phyloP scores from a whole-genome alignment of 2,888 invertebrate genomes.

The Cyrtodaria siliqua region DNA sequence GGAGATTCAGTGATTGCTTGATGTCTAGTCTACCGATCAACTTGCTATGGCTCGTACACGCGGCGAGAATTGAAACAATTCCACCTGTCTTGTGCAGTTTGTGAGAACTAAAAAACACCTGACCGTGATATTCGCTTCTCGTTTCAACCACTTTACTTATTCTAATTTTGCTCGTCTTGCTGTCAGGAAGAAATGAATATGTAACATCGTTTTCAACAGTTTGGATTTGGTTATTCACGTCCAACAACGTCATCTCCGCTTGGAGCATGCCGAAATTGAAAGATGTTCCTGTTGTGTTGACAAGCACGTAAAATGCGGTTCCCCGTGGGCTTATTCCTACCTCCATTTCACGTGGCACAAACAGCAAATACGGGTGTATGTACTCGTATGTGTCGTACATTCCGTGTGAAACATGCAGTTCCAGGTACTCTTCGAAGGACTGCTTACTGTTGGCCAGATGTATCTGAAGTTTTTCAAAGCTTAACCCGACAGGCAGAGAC shows the following conservation, averaged over 20 bases:
- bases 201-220: slow-evolving; percentile 8
- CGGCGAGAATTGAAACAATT: slow-evolving; percentile 32
- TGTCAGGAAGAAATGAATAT: slow-evolving; percentile 49
- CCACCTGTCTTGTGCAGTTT: slow-evolving; percentile 31
- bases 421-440: slow-evolving; percentile 35
- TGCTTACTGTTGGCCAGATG: slow-evolving; percentile 36
- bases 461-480: slow-evolving; percentile 16
- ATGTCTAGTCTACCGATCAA: slow-evolving; percentile 38
- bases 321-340: slow-evolving; percentile 51
- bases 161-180: neutral
- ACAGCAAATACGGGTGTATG: slow-evolving; percentile 29
- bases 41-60: slow-evolving; percentile 19
- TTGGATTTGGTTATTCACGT: neutral
- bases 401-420: neutral
- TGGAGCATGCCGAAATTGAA: slow-evolving; percentile 52
- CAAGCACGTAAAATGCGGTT: slow-evolving; percentile 41
- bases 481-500: slow-evolving; percentile 24
- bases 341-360: slow-evolving; percentile 43
- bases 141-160: slow-evolving; percentile 8
- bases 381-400: slow-evolving; percentile 10
- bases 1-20: slow-evolving; percentile 35
- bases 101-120: slow-evolving; percentile 24
- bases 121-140: slow-evolving; percentile 36
- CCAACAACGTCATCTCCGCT: slow-evolving; percentile 32
- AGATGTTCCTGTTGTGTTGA: slow-evolving; percentile 40